These are phyloP conservation scores for Ips nitidus DNA, from an alignment of 1,140 invertebrate genomes.

Conservation along the genomic window DNA sequence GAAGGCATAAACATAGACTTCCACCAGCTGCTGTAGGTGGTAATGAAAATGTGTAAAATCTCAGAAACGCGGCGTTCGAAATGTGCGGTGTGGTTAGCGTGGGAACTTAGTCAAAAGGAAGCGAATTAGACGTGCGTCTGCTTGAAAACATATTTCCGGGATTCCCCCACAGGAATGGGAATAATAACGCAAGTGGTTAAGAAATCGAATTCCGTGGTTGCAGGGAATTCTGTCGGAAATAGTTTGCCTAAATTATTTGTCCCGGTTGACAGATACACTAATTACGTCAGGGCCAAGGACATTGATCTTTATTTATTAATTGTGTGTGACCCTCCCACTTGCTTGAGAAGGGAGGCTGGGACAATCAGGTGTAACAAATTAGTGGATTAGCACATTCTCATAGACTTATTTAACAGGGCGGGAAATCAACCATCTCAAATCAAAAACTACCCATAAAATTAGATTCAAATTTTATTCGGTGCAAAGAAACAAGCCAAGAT, in stretches of 20 bases:
- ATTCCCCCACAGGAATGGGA: slow-evolving; percentile 16
- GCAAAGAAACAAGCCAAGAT: slow-evolving; percentile 25
- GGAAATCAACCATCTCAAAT: too few species aligned
- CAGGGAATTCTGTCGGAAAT: not conserved
- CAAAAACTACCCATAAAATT: too few species aligned
- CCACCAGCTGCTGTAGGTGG: not conserved
- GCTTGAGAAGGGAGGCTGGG: too few species aligned
- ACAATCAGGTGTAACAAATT: too few species aligned
- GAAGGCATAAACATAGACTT: slow-evolving; percentile 10
- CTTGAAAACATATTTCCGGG: slow-evolving; percentile 12
- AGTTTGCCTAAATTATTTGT: too few species aligned
- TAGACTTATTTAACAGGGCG: too few species aligned
- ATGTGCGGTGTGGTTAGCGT: slow-evolving; percentile 17
- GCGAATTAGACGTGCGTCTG: slow-evolving; percentile 10
- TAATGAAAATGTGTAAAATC: slow-evolving; percentile 13
- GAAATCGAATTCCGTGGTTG: not conserved
- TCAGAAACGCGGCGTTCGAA: slow-evolving; percentile 10
- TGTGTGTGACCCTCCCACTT: too few species aligned
- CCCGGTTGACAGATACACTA: too few species aligned
- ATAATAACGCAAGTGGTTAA: slow-evolving; percentile 7
- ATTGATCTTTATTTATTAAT: too few species aligned
- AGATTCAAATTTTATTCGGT: slow-evolving; percentile 30
- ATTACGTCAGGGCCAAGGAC: too few species aligned
- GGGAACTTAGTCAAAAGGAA: slow-evolving; percentile 17
- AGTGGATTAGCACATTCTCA: too few species aligned